These are phyloP conservation scores for Himalopsyche japonica DNA, from an alignment of 2,888 invertebrate species.

Conservation along the genomic window DNA sequence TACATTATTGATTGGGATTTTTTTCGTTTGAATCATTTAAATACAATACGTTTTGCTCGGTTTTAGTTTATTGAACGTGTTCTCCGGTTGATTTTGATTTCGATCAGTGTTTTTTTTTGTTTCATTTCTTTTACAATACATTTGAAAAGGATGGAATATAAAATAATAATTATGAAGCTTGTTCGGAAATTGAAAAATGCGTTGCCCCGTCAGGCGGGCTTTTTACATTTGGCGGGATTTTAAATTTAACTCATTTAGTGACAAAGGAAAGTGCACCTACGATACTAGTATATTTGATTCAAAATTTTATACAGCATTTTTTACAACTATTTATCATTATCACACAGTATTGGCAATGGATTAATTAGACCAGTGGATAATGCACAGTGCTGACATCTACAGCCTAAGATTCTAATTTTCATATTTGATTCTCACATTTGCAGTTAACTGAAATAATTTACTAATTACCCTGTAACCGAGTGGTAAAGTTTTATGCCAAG, in stretches of 20 bases:
- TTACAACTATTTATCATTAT: too few relatives aligned
- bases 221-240: neutral
- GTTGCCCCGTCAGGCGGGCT: constrained; percentile 1
- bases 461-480: too few relatives aligned
- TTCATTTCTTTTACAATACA: constrained; percentile 5
- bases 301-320: too few relatives aligned
- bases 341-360: too few relatives aligned
- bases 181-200: constrained; percentile 21
- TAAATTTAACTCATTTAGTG: neutral
- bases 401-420: too few relatives aligned
- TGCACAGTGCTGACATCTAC: too few relatives aligned
- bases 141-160: constrained; percentile 15
- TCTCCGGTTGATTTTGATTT: constrained; percentile 5
- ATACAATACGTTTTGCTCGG: constrained; percentile 1
- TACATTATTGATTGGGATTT: neutral
- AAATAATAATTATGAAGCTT: constrained; percentile 2
- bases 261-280: neutral
- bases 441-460: too few relatives aligned
- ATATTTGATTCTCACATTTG: too few relatives aligned
- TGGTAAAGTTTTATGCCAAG: too few relatives aligned
- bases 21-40: neutral
- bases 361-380: too few relatives aligned
- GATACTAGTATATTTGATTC: too few relatives aligned
- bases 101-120: constrained; percentile 3
- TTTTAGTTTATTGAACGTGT: constrained; percentile 1